These are phyloP conservation scores for Ypsolopha scabrella DNA, from an alignment of 2,888 invertebrate genomes.

Conservation along the genomic window DNA sequence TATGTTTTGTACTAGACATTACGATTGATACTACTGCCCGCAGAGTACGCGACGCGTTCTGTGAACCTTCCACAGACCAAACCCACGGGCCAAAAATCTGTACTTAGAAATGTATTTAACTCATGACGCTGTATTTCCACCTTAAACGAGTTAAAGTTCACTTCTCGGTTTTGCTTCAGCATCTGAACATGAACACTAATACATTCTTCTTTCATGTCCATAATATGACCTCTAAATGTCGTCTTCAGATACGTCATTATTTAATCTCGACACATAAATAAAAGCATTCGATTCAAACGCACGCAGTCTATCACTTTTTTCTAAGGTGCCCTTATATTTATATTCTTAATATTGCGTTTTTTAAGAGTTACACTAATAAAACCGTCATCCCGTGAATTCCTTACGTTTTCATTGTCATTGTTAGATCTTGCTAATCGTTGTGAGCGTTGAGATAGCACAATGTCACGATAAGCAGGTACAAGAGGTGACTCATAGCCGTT, in stretches of 20 bases:
- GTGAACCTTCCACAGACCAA: background rate
- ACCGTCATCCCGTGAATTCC: too few relatives aligned
- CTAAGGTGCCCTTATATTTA: background rate
- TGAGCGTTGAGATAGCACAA: too few relatives aligned
- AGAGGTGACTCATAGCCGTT: too few relatives aligned
- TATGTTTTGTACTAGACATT: too few relatives aligned
- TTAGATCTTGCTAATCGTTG: too few relatives aligned
- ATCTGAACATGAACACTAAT: background rate
- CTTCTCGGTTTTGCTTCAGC: background rate
- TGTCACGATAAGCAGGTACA: too few relatives aligned
- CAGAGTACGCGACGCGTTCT: background rate
- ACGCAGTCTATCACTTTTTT: background rate
- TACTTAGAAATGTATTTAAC: background rate
- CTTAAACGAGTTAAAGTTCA: background rate
- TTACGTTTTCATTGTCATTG: too few relatives aligned
- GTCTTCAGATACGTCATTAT: background rate
- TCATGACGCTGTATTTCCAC: background rate
- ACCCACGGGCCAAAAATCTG: background rate
- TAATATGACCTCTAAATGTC: background rate
- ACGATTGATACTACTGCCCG: background rate
- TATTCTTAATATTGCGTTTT: background rate
- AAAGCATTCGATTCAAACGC: background rate
- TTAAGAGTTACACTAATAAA: background rate
- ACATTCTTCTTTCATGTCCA: background rate
- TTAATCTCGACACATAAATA: background rate